These are phyloP conservation scores for Lacanobia oleracea DNA, from an alignment of 2,888 invertebrate species.

Conservation along the genomic window DNA sequence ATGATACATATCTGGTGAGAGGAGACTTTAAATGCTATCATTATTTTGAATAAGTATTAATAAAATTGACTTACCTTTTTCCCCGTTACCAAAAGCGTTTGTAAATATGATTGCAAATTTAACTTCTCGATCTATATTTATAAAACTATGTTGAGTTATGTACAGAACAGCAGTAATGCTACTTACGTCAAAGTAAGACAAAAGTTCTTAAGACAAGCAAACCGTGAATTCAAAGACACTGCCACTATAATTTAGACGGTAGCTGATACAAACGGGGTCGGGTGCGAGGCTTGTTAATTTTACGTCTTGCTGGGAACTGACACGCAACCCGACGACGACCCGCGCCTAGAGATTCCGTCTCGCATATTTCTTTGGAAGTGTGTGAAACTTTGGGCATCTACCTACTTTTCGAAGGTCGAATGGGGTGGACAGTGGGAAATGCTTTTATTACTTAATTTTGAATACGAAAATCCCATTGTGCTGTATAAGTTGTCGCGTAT, in stretches of 20 bases:
- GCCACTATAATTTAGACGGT: conserved; percentile 53
- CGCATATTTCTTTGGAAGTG: conserved; percentile 39
- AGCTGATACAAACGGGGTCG: conserved; percentile 71
- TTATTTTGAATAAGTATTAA: background rate
- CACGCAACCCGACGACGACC: conserved; percentile 58
- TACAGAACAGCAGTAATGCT: background rate
- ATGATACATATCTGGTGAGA: background rate
- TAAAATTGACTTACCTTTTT: background rate
- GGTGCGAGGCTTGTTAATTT: conserved; percentile 73
- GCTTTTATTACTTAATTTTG: conserved; percentile 1
- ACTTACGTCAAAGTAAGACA: conserved; percentile 29
- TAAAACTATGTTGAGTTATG: background rate
- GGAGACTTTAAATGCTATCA: background rate
- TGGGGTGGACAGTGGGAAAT: background rate
- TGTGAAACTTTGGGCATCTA: conserved; percentile 25
- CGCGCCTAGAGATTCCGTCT: conserved; percentile 49
- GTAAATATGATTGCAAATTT: background rate
- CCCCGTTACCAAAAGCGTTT: background rate
- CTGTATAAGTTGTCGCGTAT: background rate
- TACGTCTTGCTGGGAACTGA: conserved; percentile 64
- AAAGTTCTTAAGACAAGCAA: conserved; percentile 38
- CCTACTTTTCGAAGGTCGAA: conserved; percentile 10
- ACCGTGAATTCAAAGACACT: conserved; percentile 52
- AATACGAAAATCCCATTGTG: background rate
- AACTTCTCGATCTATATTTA: background rate